A percentile compares a stretch with the other conserved stretches of the same genome.
Conservation (phyloP, 2,113 vertebrate genomes). For the Trematocara variabile region DNA sequence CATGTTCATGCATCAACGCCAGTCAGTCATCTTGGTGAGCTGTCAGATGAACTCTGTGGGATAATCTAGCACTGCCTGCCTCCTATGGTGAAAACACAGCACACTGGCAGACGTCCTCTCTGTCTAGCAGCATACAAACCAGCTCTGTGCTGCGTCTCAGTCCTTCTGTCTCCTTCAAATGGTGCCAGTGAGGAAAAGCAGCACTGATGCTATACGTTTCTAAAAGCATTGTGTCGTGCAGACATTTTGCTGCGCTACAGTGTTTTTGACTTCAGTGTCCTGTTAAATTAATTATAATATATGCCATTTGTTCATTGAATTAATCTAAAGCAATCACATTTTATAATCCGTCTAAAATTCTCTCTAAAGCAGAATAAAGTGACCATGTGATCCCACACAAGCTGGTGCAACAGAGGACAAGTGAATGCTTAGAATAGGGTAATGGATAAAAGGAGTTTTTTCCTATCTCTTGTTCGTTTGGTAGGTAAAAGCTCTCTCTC, state of each 20-base stretch:
- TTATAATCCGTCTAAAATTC: background rate
- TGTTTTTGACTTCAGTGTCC: background rate
- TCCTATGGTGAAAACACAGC: slow-evolving; percentile 37
- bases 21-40: slow-evolving; percentile 36
- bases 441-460: slow-evolving; percentile 14
- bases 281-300: background rate
- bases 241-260: background rate
- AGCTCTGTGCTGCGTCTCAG: background rate
- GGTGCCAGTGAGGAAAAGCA: background rate
- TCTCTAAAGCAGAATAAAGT: background rate
- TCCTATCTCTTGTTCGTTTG: slow-evolving; percentile 4
- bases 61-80: slow-evolving; percentile 33
- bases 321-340: background rate
- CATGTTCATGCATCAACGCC: slow-evolving; percentile 8
- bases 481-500: slow-evolving; percentile 24
- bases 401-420: background rate
- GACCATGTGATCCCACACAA: background rate
- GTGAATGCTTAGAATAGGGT: background rate
- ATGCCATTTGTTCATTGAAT: background rate
- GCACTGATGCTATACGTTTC: background rate
- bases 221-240: background rate
- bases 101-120: slow-evolving; percentile 25
- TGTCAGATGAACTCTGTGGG: slow-evolving; percentile 46
- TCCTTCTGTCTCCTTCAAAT: slow-evolving; percentile 23
- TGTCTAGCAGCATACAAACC: slow-evolving; percentile 5